Base-by-base conservation (phyloP, 2,888 invertebrate genomes). In the Troides aeacus region DNA sequence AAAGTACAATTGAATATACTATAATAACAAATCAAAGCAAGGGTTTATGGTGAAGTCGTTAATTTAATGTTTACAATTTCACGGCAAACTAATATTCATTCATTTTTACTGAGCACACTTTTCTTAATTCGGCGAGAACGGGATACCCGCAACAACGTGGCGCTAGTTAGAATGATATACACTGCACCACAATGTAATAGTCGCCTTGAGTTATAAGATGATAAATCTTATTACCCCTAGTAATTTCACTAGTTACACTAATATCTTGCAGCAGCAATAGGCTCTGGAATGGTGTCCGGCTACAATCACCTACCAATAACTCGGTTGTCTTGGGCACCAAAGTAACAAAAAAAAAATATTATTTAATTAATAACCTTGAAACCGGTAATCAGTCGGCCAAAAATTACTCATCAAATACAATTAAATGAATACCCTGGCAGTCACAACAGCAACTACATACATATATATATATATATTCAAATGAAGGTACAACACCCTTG, bases 371-470 rank as follows among this genome's bases (percentile, higher is more conserved):
- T 50, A 65, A 66, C 67, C 30, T 10, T 50, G 62, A 67, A 68
- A 72, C 30, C 69, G 66, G 60, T 72, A 72, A 66, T 68, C 65
- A 67, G 63, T 42, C 66, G 58, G 63, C 59, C 70, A 72, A 74
- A 73, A 71, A 71, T 71, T 61, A 72, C 73, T 72, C 73, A 30
- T 72, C 70, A 72, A 65, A 73, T 69, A 69, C 15, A 46, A 71
- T 67, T 67, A 72, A 73, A 68, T 78, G 76, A 78, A 79, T 78
- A 78, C 78, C 77, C 73, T 66, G 60, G 75, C 65, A 74, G 72
- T 75, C 62, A 70, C 67, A 75, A 73, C 73, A 74, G 76, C 18
- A 74, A 30, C 3, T 30, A 24, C 4, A 57, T 71, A 21, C 21
- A 21, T 21, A 21, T 21, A 21, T 21, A 21, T 21, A 21, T 21